Conservation (phyloP, 1,140 invertebrate species). For the Zaprionus lachaisei region DNA sequence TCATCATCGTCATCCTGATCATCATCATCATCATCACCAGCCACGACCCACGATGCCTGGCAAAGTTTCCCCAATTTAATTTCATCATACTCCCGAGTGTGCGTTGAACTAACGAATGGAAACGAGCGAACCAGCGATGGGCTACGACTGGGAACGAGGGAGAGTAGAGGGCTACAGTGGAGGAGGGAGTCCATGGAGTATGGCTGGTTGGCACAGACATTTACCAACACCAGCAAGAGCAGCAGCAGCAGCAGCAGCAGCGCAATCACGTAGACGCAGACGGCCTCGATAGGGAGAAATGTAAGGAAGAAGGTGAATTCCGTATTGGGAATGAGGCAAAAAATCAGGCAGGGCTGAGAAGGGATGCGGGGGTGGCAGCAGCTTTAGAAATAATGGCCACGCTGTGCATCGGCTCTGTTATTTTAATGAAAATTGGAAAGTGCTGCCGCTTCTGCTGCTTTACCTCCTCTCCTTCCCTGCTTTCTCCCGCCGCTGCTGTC, state of each 20-base stretch:
- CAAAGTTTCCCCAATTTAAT: slow-evolving; percentile 84
- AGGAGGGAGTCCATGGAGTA: slow-evolving; percentile 16
- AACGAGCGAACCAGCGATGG: slow-evolving; percentile 25
- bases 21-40: slow-evolving; percentile 40
- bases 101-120: slow-evolving; percentile 76
- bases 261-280: slow-evolving; percentile 70
- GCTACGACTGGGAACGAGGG: slow-evolving; percentile 11
- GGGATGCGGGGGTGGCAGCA: slow-evolving; percentile 11
- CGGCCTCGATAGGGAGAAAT: slow-evolving; percentile 47
- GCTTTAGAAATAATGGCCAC: slow-evolving; percentile 62
- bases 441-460: slow-evolving; percentile 49
- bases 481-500: slow-evolving; percentile 2
- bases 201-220: slow-evolving; percentile 55
- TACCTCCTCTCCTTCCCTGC: slow-evolving; percentile 24
- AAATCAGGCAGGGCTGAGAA: neutral
- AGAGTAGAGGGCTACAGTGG: slow-evolving; percentile 3
- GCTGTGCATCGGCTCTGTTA: slow-evolving; percentile 70
- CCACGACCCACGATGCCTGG: slow-evolving; percentile 49
- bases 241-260: slow-evolving; percentile 50
- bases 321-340: slow-evolving; percentile 2
- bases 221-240: slow-evolving; percentile 38
- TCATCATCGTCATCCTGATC: slow-evolving; percentile 41
- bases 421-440: slow-evolving; percentile 84
- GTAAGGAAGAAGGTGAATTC: slow-evolving; percentile 20
- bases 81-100: slow-evolving; percentile 83